Conservation (phyloP, 2,113 vertebrate genomes). For the Phoenicopterus ruber region DNA sequence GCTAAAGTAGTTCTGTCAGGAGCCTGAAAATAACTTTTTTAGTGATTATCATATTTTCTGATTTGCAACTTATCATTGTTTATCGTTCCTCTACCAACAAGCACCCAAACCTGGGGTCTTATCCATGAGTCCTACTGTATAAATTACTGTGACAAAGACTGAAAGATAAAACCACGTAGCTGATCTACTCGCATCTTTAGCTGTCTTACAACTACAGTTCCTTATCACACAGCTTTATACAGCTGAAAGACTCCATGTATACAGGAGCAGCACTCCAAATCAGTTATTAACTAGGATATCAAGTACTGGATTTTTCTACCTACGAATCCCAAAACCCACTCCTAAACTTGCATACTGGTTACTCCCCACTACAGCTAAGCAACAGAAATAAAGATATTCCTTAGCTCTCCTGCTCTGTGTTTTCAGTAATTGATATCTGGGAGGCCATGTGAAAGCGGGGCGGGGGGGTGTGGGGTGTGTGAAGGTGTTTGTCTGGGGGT, state of each 20-base stretch:
- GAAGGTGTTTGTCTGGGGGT: too few species aligned
- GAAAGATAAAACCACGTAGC: background rate
- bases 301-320: background rate
- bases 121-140: background rate
- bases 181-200: background rate
- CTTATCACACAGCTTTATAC: background rate
- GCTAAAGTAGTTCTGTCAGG: background rate
- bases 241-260: background rate
- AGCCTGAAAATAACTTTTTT: background rate
- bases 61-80: background rate
- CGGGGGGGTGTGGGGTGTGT: too few species aligned
- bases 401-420: background rate
- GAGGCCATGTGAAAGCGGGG: background rate
- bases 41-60: background rate
- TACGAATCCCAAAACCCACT: background rate
- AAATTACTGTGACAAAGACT: background rate
- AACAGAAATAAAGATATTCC: background rate
- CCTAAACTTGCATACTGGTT: background rate
- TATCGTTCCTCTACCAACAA: background rate
- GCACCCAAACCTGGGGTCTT: background rate
- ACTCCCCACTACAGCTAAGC: background rate
- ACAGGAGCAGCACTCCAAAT: background rate
- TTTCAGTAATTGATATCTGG: background rate
- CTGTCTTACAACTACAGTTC: background rate
- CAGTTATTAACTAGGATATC: background rate